Base-by-base conservation (phyloP, 2,888 invertebrate genomes). In the Polia nebulosa region DNA sequence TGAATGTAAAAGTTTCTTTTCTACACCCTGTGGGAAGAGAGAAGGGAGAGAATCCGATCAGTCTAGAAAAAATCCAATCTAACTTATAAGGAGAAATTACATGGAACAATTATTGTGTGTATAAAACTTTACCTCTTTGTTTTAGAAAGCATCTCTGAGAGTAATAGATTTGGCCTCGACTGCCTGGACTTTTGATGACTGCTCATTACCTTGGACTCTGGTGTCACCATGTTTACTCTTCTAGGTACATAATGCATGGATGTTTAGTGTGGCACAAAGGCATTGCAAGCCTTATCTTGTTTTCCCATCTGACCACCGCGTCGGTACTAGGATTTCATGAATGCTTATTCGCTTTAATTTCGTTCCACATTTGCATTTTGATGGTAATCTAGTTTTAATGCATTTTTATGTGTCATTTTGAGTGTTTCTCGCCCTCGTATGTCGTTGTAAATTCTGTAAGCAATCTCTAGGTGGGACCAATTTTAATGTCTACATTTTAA, bases 341-440 rank as follows among this genome's bases (percentile, higher is more conserved):
- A 85, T 82, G 74, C 70, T 74, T 78, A 85, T 82, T 76, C 78
- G 56, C 70, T 77, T 69, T 81, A 80, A 86, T 78, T 76, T 72
- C 59, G 58, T 55, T 36, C 61, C 56, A 25, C 15, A 82, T 85
- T 86, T 78, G 61, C 82, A 85, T 86, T 84, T 82, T 81, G 76
- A 85, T 80, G 63, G 47, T 61, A 56, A 79, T 78, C 73, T 78
- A 29, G 53, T 66, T 78, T 72, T 62, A 70, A 74, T 74, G 70
- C 70, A 76, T 72, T 78, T 71, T 77, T 69, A 52, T 73, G 41
- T 68, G 41, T 47, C 29, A 13, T 57, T 60, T 64, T 52, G 5
- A 49, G 22, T 34, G 39, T 41, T 34, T 22, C n/a, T 61, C 27
- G 22, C 15, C 15, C 20, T 64, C 25, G 9, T 61, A 17, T 27